These are phyloP conservation scores for Lophotis ruficrista DNA, from an alignment of 2,113 vertebrate species.

Conservation along the genomic window DNA sequence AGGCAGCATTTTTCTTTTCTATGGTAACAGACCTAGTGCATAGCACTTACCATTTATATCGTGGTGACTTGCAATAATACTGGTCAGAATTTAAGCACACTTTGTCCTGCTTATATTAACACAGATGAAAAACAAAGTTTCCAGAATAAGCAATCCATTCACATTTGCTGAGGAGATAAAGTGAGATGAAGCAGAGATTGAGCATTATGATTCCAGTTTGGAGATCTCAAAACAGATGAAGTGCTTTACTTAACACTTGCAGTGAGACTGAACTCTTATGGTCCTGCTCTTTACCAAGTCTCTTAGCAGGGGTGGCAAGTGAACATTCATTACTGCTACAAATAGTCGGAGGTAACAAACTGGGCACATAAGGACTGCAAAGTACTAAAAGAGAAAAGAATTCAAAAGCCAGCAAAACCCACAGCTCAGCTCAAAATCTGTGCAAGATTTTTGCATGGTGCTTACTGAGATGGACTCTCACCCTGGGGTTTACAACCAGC, in stretches of 20 bases:
- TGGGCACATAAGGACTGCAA: neutral
- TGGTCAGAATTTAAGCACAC: neutral
- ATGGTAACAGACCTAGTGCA: neutral
- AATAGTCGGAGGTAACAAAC: neutral
- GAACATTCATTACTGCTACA: neutral
- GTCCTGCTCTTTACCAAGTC: neutral
- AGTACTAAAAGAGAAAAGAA: neutral
- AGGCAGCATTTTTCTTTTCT: slow-evolving; percentile 4
- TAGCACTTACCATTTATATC: neutral
- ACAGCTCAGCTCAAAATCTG: neutral
- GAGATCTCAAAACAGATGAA: neutral
- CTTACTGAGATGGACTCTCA: neutral
- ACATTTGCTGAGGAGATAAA: neutral
- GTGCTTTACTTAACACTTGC: neutral
- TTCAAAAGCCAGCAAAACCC: neutral
- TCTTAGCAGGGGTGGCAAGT: neutral
- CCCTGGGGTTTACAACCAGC: neutral
- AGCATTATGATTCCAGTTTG: neutral
- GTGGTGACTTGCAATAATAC: neutral
- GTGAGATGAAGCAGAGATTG: neutral
- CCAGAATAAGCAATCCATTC: neutral
- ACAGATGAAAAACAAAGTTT: neutral
- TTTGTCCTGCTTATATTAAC: neutral
- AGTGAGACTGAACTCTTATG: neutral
- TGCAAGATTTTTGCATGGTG: neutral